A percentile compares a stretch with the other conserved stretches of the same genome.
phyloP scores from a whole-genome alignment of 2,888 invertebrate species.

The Sclerodermus sp. region DNA sequence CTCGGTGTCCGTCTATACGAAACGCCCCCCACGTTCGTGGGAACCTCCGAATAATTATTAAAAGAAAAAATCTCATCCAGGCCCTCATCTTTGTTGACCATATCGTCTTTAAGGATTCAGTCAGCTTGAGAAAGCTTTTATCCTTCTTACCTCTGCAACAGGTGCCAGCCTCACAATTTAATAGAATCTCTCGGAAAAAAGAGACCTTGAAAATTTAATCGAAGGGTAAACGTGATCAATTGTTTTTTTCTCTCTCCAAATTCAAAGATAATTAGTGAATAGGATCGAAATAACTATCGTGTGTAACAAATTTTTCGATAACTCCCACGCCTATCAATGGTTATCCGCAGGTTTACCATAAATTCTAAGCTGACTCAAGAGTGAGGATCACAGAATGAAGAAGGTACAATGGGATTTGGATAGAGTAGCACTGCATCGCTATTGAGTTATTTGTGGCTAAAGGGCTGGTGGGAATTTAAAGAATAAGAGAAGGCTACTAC shows the following conservation, averaged over 20 bases:
- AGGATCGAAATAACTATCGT: neutral
- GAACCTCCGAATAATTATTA: constrained; percentile 56
- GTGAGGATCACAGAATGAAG: constrained; percentile 20
- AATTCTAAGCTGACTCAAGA: constrained; percentile 36
- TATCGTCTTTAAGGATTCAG: constrained; percentile 54
- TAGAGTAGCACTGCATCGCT: constrained; percentile 34
- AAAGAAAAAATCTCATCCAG: constrained; percentile 47
- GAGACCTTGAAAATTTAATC: neutral
- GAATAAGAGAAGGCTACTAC: constrained; percentile 26
- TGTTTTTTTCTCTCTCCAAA: neutral
- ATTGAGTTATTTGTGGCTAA: constrained; percentile 46
- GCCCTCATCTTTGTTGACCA: constrained; percentile 53
- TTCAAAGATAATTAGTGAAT: neutral
- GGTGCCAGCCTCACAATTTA: constrained; percentile 27
- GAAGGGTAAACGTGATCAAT: neutral
- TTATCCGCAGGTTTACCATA: constrained; percentile 42
- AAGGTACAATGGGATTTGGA: constrained; percentile 29
- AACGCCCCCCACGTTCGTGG: constrained; percentile 57
- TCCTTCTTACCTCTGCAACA: constrained; percentile 26
- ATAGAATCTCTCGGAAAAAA: constrained; percentile 19
- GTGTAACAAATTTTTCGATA: constrained; percentile 16
- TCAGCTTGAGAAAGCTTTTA: constrained; percentile 30
- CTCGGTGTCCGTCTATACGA: constrained; percentile 42
- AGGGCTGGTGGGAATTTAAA: constrained; percentile 37
- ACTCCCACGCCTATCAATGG: constrained; percentile 55